phyloP scores from a whole-genome alignment of 2,888 invertebrate species.

The Epirrhoe alternata region DNA sequence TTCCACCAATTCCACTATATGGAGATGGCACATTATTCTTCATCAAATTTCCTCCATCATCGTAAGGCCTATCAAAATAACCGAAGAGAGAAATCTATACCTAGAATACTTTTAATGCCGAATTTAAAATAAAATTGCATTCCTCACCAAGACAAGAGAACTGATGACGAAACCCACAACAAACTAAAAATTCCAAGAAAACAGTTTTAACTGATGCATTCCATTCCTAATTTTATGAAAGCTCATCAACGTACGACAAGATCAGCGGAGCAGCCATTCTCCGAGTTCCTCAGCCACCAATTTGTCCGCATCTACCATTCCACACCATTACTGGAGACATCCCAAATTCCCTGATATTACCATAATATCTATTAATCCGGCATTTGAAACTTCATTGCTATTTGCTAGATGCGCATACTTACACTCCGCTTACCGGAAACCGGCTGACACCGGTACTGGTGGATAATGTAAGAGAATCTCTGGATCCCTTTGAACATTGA shows the following conservation, averaged over 20 bases:
- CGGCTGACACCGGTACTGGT: not conserved
- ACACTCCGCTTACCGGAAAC: not conserved
- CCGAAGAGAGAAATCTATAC: too few species aligned
- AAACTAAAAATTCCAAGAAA: conserved; percentile 2
- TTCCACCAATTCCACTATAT: too few species aligned
- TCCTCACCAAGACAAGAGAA: too few species aligned
- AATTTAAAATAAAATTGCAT: too few species aligned
- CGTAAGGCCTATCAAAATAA: too few species aligned
- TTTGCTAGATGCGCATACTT: conserved; percentile 19
- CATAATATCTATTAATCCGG: conserved; percentile 28
- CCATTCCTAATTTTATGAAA: conserved; percentile 10
- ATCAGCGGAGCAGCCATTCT: conserved; percentile 17
- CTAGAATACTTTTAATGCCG: too few species aligned
- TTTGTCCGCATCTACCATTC: conserved; percentile 19
- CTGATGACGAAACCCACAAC: not conserved
- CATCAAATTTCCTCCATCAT: too few species aligned
- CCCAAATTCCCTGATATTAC: conserved; percentile 23
- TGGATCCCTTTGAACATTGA: not conserved
- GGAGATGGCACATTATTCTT: too few species aligned
- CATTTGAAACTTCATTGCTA: conserved; percentile 21
- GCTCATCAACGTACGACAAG: not conserved
- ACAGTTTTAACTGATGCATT: conserved; percentile 5
- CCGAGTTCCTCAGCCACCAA: conserved; percentile 19
- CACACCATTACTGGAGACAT: conserved; percentile 11
- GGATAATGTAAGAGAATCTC: not conserved